Conservation (phyloP, 2,797 vertebrate genomes). For the Pangasius larnaudii region DNA sequence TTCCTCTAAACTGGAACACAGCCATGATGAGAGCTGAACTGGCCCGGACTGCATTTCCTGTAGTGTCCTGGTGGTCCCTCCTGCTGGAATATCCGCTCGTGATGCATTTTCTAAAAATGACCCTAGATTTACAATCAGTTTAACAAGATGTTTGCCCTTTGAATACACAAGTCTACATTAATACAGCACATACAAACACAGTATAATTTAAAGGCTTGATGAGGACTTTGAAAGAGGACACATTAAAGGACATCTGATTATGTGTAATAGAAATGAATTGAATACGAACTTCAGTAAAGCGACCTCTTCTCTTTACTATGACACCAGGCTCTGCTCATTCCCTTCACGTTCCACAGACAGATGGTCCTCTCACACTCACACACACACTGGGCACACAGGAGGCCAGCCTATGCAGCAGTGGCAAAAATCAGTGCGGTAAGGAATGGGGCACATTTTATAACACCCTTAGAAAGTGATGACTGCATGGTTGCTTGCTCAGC, state of each 20-base stretch:
- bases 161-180: background rate
- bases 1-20: slow-evolving; percentile 26
- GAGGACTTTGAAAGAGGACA: background rate
- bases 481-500: background rate
- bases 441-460: background rate
- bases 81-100: slow-evolving; percentile 36
- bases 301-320: background rate
- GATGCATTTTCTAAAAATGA: slow-evolving; percentile 35
- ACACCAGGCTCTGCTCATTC: slow-evolving; percentile 14
- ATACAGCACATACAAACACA: background rate
- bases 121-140: slow-evolving; percentile 17
- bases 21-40: slow-evolving; percentile 37
- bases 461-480: background rate
- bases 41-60: slow-evolving; percentile 35
- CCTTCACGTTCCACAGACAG: slow-evolving; percentile 34
- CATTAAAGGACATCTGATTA: background rate
- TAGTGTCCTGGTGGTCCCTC: slow-evolving; percentile 24
- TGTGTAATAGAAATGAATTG: background rate
- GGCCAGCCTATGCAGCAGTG: slow-evolving; percentile 23
- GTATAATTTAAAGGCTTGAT: background rate
- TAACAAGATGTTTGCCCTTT: slow-evolving; percentile 1
- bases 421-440: slow-evolving; percentile 20
- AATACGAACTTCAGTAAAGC: background rate
- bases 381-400: slow-evolving; percentile 26
- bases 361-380: slow-evolving; percentile 22